These are phyloP conservation scores for Pollenia labialis DNA, from an alignment of 2,888 invertebrate species.

Conservation along the genomic window DNA sequence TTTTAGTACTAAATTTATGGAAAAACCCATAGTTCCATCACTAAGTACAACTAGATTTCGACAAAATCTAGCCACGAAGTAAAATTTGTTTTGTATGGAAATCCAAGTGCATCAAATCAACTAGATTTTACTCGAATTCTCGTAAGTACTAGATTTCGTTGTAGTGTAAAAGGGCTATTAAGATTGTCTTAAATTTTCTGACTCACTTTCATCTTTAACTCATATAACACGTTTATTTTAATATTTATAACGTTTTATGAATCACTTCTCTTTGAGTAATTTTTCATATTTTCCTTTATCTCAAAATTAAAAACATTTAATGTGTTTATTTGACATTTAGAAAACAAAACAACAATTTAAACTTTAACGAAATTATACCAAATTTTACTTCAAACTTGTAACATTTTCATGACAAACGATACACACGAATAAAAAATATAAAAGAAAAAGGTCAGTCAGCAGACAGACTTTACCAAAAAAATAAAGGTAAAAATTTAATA, in stretches of 20 bases:
- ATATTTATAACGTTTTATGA: slow-evolving; percentile 9
- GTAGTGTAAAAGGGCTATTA: too few species aligned
- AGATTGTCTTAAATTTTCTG: background rate
- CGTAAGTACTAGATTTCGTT: too few species aligned
- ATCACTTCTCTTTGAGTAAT: slow-evolving; percentile 31
- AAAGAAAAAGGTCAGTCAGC: slow-evolving; percentile 32
- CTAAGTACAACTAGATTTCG: too few species aligned
- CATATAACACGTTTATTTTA: too few species aligned
- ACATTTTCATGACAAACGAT: background rate
- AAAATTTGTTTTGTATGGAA: too few species aligned
- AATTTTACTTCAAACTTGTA: slow-evolving; percentile 4
- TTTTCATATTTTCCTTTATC: background rate
- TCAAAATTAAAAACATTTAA: slow-evolving; percentile 6
- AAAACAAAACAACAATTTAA: slow-evolving; percentile 1
- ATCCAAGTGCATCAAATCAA: too few species aligned
- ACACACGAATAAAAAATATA: background rate
- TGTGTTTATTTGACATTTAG: slow-evolving; percentile 35
- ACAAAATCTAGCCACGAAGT: too few species aligned
- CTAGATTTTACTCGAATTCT: too few species aligned
- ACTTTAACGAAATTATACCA: slow-evolving; percentile 6
- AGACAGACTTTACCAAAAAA: background rate
- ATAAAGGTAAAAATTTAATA: slow-evolving; percentile 22
- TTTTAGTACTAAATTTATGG: too few species aligned
- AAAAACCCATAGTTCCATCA: too few species aligned
- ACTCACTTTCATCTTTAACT: background rate